phyloP scores from a whole-genome alignment of 2,113 vertebrate genomes.

The Channa maculata region DNA sequence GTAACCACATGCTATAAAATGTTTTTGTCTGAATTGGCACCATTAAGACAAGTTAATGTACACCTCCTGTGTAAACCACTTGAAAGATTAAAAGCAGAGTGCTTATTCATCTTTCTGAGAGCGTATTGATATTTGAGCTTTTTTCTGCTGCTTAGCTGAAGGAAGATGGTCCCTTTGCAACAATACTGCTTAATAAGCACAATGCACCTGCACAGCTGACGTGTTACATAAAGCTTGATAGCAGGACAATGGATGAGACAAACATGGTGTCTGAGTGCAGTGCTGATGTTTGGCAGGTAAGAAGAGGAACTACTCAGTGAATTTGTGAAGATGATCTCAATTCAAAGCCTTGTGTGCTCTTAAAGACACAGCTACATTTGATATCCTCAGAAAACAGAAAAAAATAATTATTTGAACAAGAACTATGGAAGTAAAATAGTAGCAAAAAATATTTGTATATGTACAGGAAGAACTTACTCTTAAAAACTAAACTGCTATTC shows the following conservation, averaged over 20 bases:
- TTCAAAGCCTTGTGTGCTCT: no score
- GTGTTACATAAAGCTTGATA: constrained; percentile 4
- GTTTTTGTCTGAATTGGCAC: background rate
- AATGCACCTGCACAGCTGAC: constrained; percentile 11
- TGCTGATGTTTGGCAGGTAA: constrained; percentile 15
- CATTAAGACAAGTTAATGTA: constrained; percentile 18
- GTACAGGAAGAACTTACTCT: no score
- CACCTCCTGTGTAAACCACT: constrained; percentile 3
- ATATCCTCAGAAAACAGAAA: no score
- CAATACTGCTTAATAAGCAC: constrained; percentile 8
- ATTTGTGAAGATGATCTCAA: no score
- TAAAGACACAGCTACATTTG: no score
- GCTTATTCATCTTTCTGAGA: constrained; percentile 42
- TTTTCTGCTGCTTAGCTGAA: constrained; percentile 1
- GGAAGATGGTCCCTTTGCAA: constrained; percentile 25
- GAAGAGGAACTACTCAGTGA: no score
- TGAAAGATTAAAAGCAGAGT: constrained; percentile 27
- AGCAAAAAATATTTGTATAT: no score
- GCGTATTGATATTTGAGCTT: constrained; percentile 13
- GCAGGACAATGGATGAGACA: constrained; percentile 20
- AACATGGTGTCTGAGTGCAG: background rate
- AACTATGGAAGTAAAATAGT: no score
- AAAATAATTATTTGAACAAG: no score
- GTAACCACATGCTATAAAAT: background rate
- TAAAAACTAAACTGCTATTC: no score